Evolutionary conservation across 2,888 invertebrate species (phyloP).

Genomic region (Disparrhopalites patrizii): DNA sequence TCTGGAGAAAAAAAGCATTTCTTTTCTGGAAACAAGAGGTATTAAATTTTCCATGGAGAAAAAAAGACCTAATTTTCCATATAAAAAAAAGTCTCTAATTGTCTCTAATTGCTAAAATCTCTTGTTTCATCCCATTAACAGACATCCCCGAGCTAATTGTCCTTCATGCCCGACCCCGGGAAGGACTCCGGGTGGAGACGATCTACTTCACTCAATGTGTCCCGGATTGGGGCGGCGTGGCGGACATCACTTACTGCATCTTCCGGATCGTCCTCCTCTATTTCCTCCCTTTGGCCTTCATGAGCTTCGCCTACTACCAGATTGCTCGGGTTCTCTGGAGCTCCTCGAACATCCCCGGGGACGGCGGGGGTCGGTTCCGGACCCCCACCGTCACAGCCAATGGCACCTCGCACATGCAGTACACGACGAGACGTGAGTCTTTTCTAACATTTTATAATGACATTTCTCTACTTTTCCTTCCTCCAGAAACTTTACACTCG

Average conservation of each 20-base stretch:
- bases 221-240: slow-evolving; percentile 64
- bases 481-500: too few species aligned
- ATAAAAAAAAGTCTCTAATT: too few species aligned
- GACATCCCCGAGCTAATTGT: slow-evolving; percentile 75
- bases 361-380: slow-evolving; percentile 19
- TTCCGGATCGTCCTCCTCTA: slow-evolving; percentile 61
- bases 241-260: slow-evolving; percentile 67
- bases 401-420: slow-evolving; percentile 35
- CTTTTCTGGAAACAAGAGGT: too few species aligned
- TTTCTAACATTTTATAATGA: too few species aligned
- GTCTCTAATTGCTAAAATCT: too few species aligned
- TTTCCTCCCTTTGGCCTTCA: slow-evolving; percentile 71
- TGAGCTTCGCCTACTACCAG: slow-evolving; percentile 79
- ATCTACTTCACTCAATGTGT: slow-evolving; percentile 66
- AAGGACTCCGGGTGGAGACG: slow-evolving; percentile 56
- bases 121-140: too few species aligned
- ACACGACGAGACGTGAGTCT: slow-evolving; percentile 42
- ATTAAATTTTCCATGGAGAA: too few species aligned
- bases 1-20: too few species aligned
- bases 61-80: too few species aligned
- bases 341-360: slow-evolving; percentile 70
- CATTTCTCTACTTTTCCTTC: too few species aligned
- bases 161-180: slow-evolving; percentile 60
- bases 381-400: slow-evolving; percentile 24
- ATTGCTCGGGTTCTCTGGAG: slow-evolving; percentile 78